Base-by-base conservation (phyloP, 1,140 invertebrate species). In the Drosophila sproati region DNA sequence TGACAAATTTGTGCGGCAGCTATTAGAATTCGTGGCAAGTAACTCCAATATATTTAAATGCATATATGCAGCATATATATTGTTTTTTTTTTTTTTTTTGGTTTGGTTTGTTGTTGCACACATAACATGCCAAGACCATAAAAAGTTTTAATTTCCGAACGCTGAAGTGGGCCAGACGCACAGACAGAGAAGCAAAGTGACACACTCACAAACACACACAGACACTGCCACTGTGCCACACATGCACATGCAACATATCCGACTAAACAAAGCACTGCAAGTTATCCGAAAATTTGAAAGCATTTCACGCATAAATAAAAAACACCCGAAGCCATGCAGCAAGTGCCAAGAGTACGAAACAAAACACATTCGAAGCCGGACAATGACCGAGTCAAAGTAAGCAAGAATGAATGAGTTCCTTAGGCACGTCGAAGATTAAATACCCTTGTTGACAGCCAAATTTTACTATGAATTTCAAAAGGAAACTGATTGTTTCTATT, bases 281-380 rank as follows among this genome's bases (percentile, higher is more conserved):
- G 79, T 73, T 78, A n/a, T 34, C 50, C 61, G 71, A 74, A 74
- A 56, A 78, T 82, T 78, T 78, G 48, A 72, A 68, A 78, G 76
- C 75, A 77, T 82, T 83, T 72, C 63, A 73, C 76, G 79, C 79
- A 79, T 82, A 83, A 83, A 83, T 82, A 83, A 83, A 76, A 82
- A 60, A 60, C 59, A 63, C 77, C 77, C 69, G 45, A 72, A 64
- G 64, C 67, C 31, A 66, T 69, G 67, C 54, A 62, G 78, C 68
- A 73, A 43, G 39, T 81, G 68, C 69, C 77, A 81, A 68, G 45
- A 52, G 35, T 28, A 48, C 52, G 41, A 32, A 47, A 43, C 35
- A 8, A 64, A 78, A 59, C 37, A 43, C 45, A 12, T 47, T 43
- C 71, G 20, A 63, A 47, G 66, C 50, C 63, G 77, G 52, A 68